Evolutionary conservation across 2,888 invertebrate species (phyloP).

Genomic region (Andrena camellia): DNA sequence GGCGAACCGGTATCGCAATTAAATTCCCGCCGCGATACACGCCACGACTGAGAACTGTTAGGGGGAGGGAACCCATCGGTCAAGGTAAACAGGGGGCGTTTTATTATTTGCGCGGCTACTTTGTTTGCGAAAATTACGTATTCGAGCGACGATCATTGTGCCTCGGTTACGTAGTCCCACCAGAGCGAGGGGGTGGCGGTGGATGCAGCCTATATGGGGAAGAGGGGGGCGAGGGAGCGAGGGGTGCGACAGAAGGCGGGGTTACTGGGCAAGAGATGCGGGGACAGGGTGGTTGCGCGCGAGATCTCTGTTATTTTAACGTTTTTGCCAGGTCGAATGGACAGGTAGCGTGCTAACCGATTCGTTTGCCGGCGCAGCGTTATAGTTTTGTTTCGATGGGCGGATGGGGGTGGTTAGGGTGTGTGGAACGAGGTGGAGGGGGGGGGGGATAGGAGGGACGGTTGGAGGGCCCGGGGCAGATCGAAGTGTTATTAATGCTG

Average conservation of each 20-base stretch:
- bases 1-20: slow-evolving; percentile 74
- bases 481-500: slow-evolving; percentile 84
- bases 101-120: slow-evolving; percentile 84
- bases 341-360: slow-evolving; percentile 72
- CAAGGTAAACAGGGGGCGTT: slow-evolving; percentile 82
- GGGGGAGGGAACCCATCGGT: slow-evolving; percentile 68
- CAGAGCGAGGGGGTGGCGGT: slow-evolving; percentile 39
- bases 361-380: slow-evolving; percentile 71
- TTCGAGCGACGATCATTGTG: slow-evolving; percentile 84
- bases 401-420: slow-evolving; percentile 44
- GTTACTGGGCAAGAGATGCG: slow-evolving; percentile 61
- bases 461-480: slow-evolving; percentile 54
- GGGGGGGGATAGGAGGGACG: neutral
- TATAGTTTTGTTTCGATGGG: slow-evolving; percentile 69
- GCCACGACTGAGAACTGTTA: slow-evolving; percentile 42
- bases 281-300: slow-evolving; percentile 51
- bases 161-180: slow-evolving; percentile 78
- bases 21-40: slow-evolving; percentile 74
- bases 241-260: slow-evolving; percentile 56
- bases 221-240: slow-evolving; percentile 28
- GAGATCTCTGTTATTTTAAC: slow-evolving; percentile 83
- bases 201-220: slow-evolving; percentile 40
- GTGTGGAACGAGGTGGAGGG: slow-evolving; percentile 1
- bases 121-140: slow-evolving; percentile 85
- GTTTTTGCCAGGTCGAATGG: slow-evolving; percentile 79